These are phyloP conservation scores for Plebejus melissa DNA, from an alignment of 2,888 invertebrate genomes.

Conservation along the genomic window DNA sequence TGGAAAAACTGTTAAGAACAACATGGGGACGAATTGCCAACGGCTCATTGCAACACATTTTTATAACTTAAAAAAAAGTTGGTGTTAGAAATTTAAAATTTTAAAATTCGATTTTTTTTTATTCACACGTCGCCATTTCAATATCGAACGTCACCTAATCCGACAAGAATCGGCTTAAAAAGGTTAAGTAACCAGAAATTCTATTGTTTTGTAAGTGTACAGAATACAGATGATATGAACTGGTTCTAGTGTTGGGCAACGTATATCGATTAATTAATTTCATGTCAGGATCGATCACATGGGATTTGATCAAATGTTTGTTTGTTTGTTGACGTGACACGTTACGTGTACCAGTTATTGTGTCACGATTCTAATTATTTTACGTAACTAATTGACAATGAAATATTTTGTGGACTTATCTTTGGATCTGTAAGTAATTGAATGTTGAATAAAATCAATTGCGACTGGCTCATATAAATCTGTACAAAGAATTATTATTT, in stretches of 20 bases:
- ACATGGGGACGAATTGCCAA: background rate
- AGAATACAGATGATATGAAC: constrained; percentile 33
- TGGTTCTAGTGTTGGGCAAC: constrained; percentile 40
- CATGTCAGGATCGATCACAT: constrained; percentile 64
- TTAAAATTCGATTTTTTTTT: background rate
- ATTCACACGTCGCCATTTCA: background rate
- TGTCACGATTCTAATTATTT: constrained; percentile 33
- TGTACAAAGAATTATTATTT: constrained; percentile 3
- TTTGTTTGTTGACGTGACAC: constrained; percentile 57
- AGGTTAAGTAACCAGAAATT: constrained; percentile 23
- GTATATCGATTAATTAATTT: constrained; percentile 56
- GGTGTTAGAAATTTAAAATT: too few relatives aligned
- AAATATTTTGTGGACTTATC: constrained; percentile 19
- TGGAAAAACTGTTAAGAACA: background rate
- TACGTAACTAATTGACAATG: constrained; percentile 21
- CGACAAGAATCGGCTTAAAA: constrained; percentile 15
- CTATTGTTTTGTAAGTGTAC: constrained; percentile 24
- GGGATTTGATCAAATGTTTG: constrained; percentile 55
- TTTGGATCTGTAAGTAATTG: constrained; percentile 8
- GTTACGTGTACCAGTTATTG: constrained; percentile 41
- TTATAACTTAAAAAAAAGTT: too few relatives aligned
- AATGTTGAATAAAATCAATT: constrained; percentile 19
- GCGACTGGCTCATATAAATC: constrained; percentile 3
- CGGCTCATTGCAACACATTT: background rate
- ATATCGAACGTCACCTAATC: constrained; percentile 3